Base-by-base conservation (phyloP, 2,113 vertebrate species). In the Tupaia tana region DNA sequence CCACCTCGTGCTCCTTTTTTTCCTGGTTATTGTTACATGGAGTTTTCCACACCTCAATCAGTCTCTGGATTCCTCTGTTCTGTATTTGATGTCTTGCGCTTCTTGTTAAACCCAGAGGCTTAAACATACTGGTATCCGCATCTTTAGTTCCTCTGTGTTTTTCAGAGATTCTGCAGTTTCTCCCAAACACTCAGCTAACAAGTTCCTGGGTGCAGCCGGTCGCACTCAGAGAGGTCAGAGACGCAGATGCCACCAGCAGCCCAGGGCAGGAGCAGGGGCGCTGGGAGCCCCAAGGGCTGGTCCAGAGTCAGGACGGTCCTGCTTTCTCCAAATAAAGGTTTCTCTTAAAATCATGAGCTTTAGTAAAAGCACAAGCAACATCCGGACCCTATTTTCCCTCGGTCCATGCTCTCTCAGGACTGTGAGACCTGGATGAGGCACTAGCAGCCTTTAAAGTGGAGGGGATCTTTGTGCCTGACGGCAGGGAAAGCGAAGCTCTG, bases 91-190 rank as follows among this genome's bases (percentile, higher is more conserved):
- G 54, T 97, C 86, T 58, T 94, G 89, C 85, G 85, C 61, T 94
- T 91, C 75, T 96, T 86, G 94, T 94, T 94, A 97, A 97, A 89
- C 59, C 20, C 94, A 97, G 92, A 86, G 27, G 92, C 85, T 86
- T 67, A 78, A 89, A 95, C 95, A 96, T 85, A 54, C 54, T 95
- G 90, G 86, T 93, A 70, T 82, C 90, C 52, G 22, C 54, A 92
- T 14, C 15, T 89, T 87, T 87, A 71, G 89, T 93, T 18, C 59
- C 52, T 96, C 74, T 58, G 20, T 52, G 43, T 79, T 96, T 97
- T 92, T 86, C 90, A 90, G 93, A 59, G 81, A 71, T 92, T 94
- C 90, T 58, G 90, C 81, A n/a, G 54, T 75, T 94, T 94, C 80
- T 91, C 94, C 84, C 54, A 90, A 85, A 94, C 19, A 52, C 58